Conservation (phyloP, 2,888 invertebrate genomes). For the Pasiphila rectangulata region DNA sequence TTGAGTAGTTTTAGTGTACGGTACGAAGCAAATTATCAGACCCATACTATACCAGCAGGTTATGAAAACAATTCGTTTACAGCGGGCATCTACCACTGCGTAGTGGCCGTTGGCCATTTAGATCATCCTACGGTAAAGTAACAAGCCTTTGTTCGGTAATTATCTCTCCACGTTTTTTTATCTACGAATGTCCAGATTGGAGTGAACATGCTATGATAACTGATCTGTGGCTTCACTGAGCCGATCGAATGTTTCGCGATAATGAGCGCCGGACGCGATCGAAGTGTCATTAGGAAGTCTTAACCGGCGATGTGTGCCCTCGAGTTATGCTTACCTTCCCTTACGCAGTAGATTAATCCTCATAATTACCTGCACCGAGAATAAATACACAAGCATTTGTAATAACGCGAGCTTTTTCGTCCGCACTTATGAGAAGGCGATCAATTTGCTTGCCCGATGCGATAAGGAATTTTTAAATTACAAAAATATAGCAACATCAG, state of each 20-base stretch:
- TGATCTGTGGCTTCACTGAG: constrained; percentile 33
- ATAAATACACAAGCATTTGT: constrained; percentile 47
- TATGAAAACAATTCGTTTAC: too few species aligned
- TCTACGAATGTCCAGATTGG: too few species aligned
- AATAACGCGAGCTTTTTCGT: constrained; percentile 38
- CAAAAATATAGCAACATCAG: constrained; percentile 22
- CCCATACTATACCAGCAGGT: too few species aligned
- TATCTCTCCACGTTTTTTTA: too few species aligned
- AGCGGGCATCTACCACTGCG: too few species aligned
- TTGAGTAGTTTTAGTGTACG: too few species aligned
- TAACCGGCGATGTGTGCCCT: constrained; percentile 70
- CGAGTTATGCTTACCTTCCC: constrained; percentile 67
- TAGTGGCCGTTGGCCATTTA: too few species aligned
- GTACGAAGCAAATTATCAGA: too few species aligned
- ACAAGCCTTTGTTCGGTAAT: too few species aligned
- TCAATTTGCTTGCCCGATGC: constrained; percentile 20
- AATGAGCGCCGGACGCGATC: constrained; percentile 75
- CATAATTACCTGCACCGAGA: constrained; percentile 59
- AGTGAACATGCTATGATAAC: constrained; percentile 8
- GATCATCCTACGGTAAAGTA: too few species aligned
- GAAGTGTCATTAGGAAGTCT: constrained; percentile 81
- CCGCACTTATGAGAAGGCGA: constrained; percentile 22
- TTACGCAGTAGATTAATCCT: constrained; percentile 66
- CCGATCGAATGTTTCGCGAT: constrained; percentile 77
- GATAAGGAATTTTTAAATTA: constrained; percentile 19